These are phyloP conservation scores for Pseudococcus viburni DNA, from an alignment of 2,888 invertebrate species.

Conservation along the genomic window DNA sequence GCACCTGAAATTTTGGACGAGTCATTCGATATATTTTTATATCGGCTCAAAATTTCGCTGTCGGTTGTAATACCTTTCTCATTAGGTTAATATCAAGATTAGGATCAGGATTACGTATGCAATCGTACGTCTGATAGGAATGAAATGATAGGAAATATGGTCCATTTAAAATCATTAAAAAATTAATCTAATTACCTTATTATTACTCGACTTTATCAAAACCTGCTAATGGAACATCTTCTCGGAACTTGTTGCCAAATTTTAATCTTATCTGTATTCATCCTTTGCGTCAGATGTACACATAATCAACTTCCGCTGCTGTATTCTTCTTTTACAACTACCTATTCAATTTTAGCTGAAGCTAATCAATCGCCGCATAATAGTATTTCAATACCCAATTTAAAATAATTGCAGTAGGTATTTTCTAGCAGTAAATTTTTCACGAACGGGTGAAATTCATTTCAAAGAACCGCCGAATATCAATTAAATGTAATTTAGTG, in stretches of 20 bases:
- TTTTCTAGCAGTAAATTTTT: neutral
- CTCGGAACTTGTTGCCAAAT: neutral
- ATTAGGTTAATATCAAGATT: neutral
- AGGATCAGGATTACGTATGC: neutral
- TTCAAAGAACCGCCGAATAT: neutral
- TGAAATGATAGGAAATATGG: neutral
- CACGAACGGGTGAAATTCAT: neutral
- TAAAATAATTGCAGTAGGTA: neutral
- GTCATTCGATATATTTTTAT: too few species aligned
- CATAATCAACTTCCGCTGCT: neutral
- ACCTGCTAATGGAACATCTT: neutral
- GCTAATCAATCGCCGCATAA: neutral
- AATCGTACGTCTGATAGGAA: neutral
- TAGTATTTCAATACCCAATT: neutral
- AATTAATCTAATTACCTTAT: constrained; percentile 20
- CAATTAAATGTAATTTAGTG: neutral
- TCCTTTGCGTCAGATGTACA: neutral
- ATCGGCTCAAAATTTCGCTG: too few species aligned
- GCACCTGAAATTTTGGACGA: too few species aligned
- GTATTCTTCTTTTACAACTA: neutral
- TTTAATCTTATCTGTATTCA: neutral
- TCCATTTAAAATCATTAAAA: constrained; percentile 20
- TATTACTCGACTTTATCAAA: neutral
- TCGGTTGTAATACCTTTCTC: too few species aligned
- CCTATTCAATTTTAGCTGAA: neutral